A percentile compares a stretch with the other conserved stretches of the same genome.
phyloP scores from a whole-genome alignment of 2,888 invertebrate species.

The Aporophyla nigra region DNA sequence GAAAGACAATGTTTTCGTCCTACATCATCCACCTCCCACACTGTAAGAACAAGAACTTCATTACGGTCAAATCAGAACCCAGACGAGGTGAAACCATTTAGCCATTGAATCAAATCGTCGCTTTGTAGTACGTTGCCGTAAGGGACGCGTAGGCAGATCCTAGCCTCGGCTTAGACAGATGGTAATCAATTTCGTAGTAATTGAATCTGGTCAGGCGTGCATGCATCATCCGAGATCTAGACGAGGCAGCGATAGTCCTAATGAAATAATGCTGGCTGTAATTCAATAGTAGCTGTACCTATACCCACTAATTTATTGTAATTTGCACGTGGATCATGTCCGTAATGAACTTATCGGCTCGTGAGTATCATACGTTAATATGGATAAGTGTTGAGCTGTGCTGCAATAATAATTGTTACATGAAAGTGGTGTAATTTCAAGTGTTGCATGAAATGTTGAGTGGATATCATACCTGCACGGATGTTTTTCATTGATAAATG shows the following conservation, averaged over 20 bases:
- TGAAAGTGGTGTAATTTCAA: conserved; percentile 4
- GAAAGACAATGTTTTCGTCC: conserved; percentile 10
- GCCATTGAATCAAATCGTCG: conserved; percentile 45
- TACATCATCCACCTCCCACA: conserved; percentile 2
- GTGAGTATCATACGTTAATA: conserved; percentile 17
- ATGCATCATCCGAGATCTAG: conserved; percentile 79
- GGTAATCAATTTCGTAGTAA: conserved; percentile 86
- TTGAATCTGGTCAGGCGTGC: conserved; percentile 85
- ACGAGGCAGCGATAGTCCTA: conserved; percentile 72
- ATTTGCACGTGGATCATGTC: conserved; percentile 11
- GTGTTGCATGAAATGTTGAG: conserved; percentile 4
- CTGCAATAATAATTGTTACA: conserved; percentile 5
- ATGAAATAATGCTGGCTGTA: conserved; percentile 79
- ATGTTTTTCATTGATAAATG: neutral
- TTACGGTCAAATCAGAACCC: conserved; percentile 26
- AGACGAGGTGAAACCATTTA: conserved; percentile 45
- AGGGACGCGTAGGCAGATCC: conserved; percentile 70
- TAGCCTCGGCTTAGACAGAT: conserved; percentile 80
- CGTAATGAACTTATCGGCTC: conserved; percentile 27
- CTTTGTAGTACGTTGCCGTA: conserved; percentile 53
- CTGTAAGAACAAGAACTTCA: conserved; percentile 26
- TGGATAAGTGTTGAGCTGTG: neutral
- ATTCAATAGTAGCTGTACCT: conserved; percentile 67
- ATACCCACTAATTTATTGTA: conserved; percentile 27
- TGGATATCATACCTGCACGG: neutral